A percentile compares a stretch with the other conserved stretches of the same genome.
phyloP scores from a whole-genome alignment of 2,888 invertebrate species.

The Pollenia angustigena region DNA sequence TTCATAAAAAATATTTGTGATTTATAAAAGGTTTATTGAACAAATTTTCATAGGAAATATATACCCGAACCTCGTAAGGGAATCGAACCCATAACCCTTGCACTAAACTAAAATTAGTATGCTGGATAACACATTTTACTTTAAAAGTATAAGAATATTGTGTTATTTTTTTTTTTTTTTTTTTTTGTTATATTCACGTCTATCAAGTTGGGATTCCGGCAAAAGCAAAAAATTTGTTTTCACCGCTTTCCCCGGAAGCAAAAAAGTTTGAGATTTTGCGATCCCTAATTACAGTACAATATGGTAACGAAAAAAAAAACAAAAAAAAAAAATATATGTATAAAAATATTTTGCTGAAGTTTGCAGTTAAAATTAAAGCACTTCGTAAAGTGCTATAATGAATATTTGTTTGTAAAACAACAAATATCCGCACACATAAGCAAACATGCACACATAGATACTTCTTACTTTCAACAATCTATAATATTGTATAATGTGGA shows the following conservation, averaged over 20 bases:
- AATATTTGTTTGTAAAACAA: conserved; percentile 16
- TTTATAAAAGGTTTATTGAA: too few relatives aligned
- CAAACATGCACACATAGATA: neutral
- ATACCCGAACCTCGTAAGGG: too few relatives aligned
- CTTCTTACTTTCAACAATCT: neutral
- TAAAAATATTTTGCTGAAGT: conserved; percentile 48
- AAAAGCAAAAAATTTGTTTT: neutral
- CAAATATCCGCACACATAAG: neutral
- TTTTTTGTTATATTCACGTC: too few relatives aligned
- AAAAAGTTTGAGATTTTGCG: neutral
- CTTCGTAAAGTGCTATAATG: conserved; percentile 23
- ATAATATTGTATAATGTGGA: neutral
- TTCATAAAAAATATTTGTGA: too few relatives aligned
- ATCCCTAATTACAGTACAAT: conserved; percentile 21
- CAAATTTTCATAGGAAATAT: too few relatives aligned
- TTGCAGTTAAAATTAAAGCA: conserved; percentile 65
- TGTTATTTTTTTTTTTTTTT: too few relatives aligned
- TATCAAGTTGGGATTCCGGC: too few relatives aligned
- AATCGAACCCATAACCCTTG: too few relatives aligned
- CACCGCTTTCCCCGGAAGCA: neutral
- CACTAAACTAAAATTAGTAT: too few relatives aligned
- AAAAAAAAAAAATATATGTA: neutral
- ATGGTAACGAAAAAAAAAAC: neutral
- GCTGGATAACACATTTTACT: too few relatives aligned
- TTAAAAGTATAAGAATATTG: too few relatives aligned